Percentiles rank a stretch among this genome's conserved stretches.
Conservation (phyloP, 1,140 invertebrate genomes). For the Danaus plexippus region DNA sequence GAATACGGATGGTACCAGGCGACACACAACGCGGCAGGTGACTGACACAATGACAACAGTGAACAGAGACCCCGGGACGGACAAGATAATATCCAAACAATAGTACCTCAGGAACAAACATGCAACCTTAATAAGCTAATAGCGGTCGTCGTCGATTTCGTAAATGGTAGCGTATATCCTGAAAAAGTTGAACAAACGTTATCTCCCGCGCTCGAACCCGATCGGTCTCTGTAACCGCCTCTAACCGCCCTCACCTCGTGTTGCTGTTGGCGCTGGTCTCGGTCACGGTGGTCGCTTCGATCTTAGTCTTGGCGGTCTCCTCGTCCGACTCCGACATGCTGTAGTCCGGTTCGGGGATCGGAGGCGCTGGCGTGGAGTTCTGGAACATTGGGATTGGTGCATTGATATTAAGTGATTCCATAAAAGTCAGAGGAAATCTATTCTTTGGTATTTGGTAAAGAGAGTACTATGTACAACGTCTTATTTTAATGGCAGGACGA, state of each 20-base stretch:
- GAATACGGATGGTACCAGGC: neutral
- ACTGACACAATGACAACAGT: constrained; percentile 17
- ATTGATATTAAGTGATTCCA: neutral
- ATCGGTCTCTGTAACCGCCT: neutral
- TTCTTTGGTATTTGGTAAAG: too few relatives aligned
- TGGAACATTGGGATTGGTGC: constrained; percentile 16
- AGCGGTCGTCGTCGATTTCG: constrained; percentile 39
- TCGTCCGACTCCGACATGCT: constrained; percentile 85
- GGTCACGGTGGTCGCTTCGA: constrained; percentile 44
- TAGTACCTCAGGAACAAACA: constrained; percentile 34
- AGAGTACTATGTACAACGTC: neutral
- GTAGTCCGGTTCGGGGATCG: constrained; percentile 92
- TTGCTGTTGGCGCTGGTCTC: constrained; percentile 80
- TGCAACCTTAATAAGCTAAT: constrained; percentile 23
- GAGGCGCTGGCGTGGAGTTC: constrained; percentile 74
- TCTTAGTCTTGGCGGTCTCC: constrained; percentile 68
- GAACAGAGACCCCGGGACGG: constrained; percentile 25
- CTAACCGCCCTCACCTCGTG: constrained; percentile 68
- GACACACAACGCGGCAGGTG: constrained; percentile 2
- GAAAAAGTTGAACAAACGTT: constrained; percentile 19
- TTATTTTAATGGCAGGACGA: neutral
- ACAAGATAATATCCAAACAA: constrained; percentile 22
- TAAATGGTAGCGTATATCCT: constrained; percentile 46
- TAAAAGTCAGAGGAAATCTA: neutral
- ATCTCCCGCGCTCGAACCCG: neutral